Conservation (phyloP, 2,113 vertebrate species). For the Clarias batrachus region DNA sequence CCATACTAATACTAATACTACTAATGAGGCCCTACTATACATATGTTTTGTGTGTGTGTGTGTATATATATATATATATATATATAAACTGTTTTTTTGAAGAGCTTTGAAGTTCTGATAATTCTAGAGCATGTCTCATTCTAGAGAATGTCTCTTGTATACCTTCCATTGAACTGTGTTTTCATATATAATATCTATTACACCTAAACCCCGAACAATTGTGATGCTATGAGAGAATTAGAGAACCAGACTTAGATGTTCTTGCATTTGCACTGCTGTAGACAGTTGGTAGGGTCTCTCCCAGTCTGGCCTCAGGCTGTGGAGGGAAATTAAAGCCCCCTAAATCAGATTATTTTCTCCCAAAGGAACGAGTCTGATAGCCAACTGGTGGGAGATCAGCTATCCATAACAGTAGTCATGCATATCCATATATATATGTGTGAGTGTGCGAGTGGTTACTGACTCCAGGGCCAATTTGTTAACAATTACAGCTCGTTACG, state of each 20-base stretch:
- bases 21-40: no score
- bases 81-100: background rate
- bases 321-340: conserved; percentile 82
- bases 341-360: conserved; percentile 85
- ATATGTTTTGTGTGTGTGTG: no score
- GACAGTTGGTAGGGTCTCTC: conserved; percentile 61
- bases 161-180: background rate
- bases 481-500: conserved; percentile 87
- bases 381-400: conserved; percentile 80
- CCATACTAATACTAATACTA: no score
- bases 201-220: background rate
- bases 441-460: conserved; percentile 68
- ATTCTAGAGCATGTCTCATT: background rate
- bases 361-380: conserved; percentile 73
- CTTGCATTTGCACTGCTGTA: conserved; percentile 60
- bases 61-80: no score
- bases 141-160: background rate
- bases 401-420: conserved; percentile 62
- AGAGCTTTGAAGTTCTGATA: background rate
- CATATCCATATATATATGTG: background rate
- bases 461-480: conserved; percentile 85
- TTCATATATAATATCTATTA: background rate
- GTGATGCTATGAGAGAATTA: background rate
- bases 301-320: conserved; percentile 74
- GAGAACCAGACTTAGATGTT: conserved; percentile 24